Percentiles rank a stretch among this genome's conserved stretches.
Conservation (phyloP, 2,113 vertebrate species). For the Charina bottae region DNA sequence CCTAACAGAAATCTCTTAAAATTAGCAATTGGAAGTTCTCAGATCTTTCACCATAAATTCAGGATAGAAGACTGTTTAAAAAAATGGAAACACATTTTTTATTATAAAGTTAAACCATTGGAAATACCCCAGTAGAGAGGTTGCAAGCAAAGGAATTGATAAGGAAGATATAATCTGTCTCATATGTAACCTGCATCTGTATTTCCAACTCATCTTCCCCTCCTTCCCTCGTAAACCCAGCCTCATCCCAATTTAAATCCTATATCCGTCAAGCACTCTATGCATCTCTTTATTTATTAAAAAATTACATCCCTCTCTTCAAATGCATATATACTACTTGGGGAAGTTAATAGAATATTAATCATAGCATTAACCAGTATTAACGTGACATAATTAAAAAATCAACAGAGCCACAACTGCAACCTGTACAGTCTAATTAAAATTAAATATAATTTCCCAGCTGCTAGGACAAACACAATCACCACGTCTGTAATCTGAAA, state of each 20-base stretch:
- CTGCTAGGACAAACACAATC: background rate
- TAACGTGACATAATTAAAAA: background rate
- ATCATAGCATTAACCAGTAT: background rate
- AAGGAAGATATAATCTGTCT: background rate
- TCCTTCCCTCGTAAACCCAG: background rate
- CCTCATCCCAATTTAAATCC: background rate
- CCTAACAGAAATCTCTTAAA: background rate
- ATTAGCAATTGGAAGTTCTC: background rate
- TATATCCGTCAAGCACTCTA: background rate
- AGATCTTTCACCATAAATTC: background rate
- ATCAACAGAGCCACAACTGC: background rate
- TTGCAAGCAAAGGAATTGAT: background rate
- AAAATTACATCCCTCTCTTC: background rate
- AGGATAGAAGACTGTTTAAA: background rate
- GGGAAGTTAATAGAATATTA: background rate
- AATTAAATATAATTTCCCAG: background rate
- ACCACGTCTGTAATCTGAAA: background rate
- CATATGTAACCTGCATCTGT: background rate
- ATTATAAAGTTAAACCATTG: background rate
- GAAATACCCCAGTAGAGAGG: background rate
- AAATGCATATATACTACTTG: background rate
- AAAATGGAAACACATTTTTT: background rate
- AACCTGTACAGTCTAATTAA: background rate
- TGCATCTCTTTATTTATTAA: background rate
- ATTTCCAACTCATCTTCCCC: background rate